Percentiles rank a stretch among this genome's conserved stretches.
These are phyloP conservation scores for Drosophila novamexicana DNA, from an alignment of 1,140 invertebrate genomes.

Conservation along the genomic window DNA sequence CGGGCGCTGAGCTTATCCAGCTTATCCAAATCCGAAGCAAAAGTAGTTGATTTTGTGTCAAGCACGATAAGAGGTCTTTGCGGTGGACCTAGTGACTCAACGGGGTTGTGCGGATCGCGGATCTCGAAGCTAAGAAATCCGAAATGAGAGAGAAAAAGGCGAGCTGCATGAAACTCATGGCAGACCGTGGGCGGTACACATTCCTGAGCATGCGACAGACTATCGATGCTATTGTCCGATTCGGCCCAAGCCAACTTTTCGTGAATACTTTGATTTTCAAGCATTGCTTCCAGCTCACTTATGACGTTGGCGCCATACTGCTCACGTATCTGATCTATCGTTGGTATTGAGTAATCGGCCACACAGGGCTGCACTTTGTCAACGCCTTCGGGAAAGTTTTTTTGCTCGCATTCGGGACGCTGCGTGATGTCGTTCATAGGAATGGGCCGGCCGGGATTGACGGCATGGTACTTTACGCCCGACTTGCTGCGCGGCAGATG, in stretches of 20 bases:
- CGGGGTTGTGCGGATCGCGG: conserved; percentile 85
- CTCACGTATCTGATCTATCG: conserved; percentile 87
- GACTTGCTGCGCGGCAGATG: conserved; percentile 93
- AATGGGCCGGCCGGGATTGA: conserved; percentile 91
- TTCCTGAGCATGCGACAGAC: conserved; percentile 86
- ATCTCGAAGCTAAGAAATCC: conserved; percentile 93
- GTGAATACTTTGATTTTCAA: conserved; percentile 84
- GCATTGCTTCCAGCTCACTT: conserved; percentile 85
- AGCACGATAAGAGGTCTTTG: conserved; percentile 89
- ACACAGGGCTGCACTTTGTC: conserved; percentile 91
- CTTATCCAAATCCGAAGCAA: conserved; percentile 90
- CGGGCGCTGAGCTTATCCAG: conserved; percentile 92
- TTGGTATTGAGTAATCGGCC: conserved; percentile 90
- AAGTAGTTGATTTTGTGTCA: conserved; percentile 89
- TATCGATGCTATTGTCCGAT: conserved; percentile 79
- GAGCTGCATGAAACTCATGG: conserved; percentile 96
- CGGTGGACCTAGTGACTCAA: conserved; percentile 83
- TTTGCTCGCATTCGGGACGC: conserved; percentile 88
- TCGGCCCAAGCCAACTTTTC: conserved; percentile 84
- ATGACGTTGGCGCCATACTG: conserved; percentile 85
- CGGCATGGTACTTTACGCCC: conserved; percentile 88
- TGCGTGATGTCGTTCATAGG: conserved; percentile 89
- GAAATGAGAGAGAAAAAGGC: conserved; percentile 97
- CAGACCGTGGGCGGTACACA: conserved; percentile 92
- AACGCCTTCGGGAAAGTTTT: conserved; percentile 93